Evolutionary conservation across 1,140 invertebrate genomes (phyloP), one percentile per base, ranked within the genome.

Genomic region (Globodera rostochiensis): DNA sequence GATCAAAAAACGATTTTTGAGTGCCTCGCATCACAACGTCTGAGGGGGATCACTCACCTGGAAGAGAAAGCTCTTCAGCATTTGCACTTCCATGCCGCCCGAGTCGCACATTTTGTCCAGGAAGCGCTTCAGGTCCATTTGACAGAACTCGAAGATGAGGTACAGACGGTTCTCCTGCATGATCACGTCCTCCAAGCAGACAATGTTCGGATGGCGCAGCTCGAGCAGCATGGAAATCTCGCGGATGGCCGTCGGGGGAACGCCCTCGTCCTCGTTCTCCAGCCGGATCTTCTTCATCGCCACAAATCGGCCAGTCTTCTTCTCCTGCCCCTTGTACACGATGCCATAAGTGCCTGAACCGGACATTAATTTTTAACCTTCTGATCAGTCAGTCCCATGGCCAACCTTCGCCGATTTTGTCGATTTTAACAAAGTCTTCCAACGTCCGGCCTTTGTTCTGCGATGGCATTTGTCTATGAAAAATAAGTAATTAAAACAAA

Each of bases 81-180:
- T 53, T 36, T 46, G 25, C 70, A n/a, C 45, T 13, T 85, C 83
- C 78, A 87, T 60, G 13, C 57, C 66, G 13, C 45, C 57, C 46
- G 69, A n/a, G 46, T 86, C 91, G 13, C 93, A 93, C 80, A 97
- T 92, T 45, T 93, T 94, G 90, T 99, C 97, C 92, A 99, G 93
- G 87, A 97, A 98, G 90, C 96, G 96, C 89, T 98, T 99, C 80
- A 99, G 91, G 91, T 99, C 98, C 96, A 99, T 98, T 3, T 94
- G 94, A 0, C 99, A 91, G 91, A 95, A 99, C 90, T 99, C 98
- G 91, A 99, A 99, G 76, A 98, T 96, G 77, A 99, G 91, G 91
- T 97, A 98, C n/a, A 86, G 80, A 25, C 84, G 82, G 64, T 78
- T 86, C 50, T 82, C 86, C 94, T 89, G 80, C 94, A 97, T 95